Evolutionary conservation across 2,888 invertebrate species (phyloP), one percentile per base, ranked within the genome.

Genomic region (Alsophila aescularia): DNA sequence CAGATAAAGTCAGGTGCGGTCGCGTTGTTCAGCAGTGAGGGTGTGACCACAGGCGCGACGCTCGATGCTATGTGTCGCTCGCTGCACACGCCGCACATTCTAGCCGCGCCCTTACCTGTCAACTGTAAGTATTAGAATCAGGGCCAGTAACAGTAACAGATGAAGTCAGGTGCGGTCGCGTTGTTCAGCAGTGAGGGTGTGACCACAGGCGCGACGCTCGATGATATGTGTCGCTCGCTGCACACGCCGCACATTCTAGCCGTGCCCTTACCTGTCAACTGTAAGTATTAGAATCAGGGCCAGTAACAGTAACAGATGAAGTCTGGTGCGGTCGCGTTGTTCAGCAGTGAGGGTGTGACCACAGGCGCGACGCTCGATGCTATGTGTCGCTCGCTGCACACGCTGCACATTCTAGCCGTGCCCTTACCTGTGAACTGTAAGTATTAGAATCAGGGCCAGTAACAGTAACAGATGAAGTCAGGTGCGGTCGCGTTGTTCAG

Each of bases 171-270:
- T 0, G 96, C 97, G 0, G 96, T 97, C 62, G 97, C 96, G 4
- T 93, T 98, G 70, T 97, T 98, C 81, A 98, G 98, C 7, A 97
- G 97, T 6, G 95, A 96, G 10, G 97, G 98, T 69, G 95, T 96
- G 0, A 90, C 96, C 34, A 90, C 98, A 9, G 96, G 97, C 0
- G 93, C 95, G 0, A 97, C 98, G 67, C 94, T 98, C 41, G 96
- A 96, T 77, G 97, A 97, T 39, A 96, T 98, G 79, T 97, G 98
- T 79, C 96, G 96, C 66, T 95, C 97, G 0, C 90, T 98, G 47
- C 96, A 97, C 79, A 95, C 97, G n/a, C 98, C 98, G 0, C 97
- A 98, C 77, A 92, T 98, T 43, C 96, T 97, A 72, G 95, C 86
- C 0, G 80, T 85, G 0, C 87, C 89, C 0, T 72, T 77, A 53